Percentiles rank a stretch among this genome's conserved stretches.
Conservation (phyloP, 1,140 invertebrate genomes). For the Tetraneura akinire region DNA sequence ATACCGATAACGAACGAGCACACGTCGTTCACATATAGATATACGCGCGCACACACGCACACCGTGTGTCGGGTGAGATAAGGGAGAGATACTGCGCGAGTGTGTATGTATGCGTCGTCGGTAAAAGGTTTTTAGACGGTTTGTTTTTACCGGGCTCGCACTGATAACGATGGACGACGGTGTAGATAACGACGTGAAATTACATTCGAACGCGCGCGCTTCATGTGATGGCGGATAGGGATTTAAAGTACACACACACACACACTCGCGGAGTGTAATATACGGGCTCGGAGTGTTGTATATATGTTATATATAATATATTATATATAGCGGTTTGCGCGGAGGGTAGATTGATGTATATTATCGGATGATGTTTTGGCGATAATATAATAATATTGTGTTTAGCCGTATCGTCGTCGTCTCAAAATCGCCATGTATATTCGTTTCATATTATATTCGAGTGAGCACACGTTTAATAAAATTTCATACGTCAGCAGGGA, state of each 20-base stretch:
- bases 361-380: not conserved
- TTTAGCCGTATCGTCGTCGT: no score
- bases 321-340: not conserved
- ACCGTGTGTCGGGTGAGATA: not conserved
- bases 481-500: no score
- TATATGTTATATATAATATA: no score
- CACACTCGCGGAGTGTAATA: not conserved
- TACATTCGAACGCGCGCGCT: not conserved
- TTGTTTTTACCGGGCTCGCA: conserved; percentile 19
- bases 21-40: not conserved
- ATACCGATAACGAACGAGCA: conserved; percentile 21
- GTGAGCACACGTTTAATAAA: no score
- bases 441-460: no score
- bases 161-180: conserved; percentile 32
- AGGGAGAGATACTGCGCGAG: not conserved
- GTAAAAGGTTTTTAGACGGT: conserved; percentile 41
- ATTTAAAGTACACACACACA: conserved; percentile 14
- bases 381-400: not conserved
- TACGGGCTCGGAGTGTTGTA: not conserved
- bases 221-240: not conserved
- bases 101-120: not conserved
- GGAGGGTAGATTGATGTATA: conserved; percentile 16
- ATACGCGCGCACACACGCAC: not conserved
- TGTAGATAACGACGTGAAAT: not conserved
- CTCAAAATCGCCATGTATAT: no score